These are phyloP conservation scores for Bos indicus DNA, from an alignment of 2,113 vertebrate species.

Conservation along the genomic window DNA sequence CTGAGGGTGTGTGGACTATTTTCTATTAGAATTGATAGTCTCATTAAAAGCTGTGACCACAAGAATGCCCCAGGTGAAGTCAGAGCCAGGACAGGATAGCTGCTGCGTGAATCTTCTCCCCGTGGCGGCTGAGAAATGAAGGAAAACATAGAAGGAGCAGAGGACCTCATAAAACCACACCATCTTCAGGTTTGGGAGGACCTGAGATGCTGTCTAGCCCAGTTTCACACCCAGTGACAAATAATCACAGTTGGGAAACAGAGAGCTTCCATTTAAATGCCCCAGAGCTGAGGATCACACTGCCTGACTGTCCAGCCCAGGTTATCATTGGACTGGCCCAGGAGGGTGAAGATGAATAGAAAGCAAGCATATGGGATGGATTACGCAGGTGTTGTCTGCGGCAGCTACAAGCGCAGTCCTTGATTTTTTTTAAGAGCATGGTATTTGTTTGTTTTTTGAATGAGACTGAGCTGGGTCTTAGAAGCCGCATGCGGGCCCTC, in stretches of 20 bases:
- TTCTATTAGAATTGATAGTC: neutral
- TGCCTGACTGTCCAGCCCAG: neutral
- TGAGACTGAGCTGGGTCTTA: neutral
- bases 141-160: neutral
- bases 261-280: neutral
- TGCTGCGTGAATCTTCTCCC: neutral
- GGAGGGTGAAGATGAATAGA: neutral
- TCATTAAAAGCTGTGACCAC: neutral
- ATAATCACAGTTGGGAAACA: neutral
- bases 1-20: neutral
- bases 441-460: neutral
- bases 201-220: neutral
- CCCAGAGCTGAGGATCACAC: too few relatives aligned
- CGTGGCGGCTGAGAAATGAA: neutral
- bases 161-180: neutral
- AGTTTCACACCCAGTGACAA: neutral
- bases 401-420: neutral
- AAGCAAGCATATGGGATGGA: neutral
- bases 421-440: neutral
- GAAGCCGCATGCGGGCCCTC: rapidly evolving
- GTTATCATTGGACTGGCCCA: neutral
- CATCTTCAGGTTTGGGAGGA: neutral
- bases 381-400: neutral
- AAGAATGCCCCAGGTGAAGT: neutral
- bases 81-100: neutral